phyloP scores from a whole-genome alignment of 2,113 vertebrate genomes.

The Tichodroma muraria region DNA sequence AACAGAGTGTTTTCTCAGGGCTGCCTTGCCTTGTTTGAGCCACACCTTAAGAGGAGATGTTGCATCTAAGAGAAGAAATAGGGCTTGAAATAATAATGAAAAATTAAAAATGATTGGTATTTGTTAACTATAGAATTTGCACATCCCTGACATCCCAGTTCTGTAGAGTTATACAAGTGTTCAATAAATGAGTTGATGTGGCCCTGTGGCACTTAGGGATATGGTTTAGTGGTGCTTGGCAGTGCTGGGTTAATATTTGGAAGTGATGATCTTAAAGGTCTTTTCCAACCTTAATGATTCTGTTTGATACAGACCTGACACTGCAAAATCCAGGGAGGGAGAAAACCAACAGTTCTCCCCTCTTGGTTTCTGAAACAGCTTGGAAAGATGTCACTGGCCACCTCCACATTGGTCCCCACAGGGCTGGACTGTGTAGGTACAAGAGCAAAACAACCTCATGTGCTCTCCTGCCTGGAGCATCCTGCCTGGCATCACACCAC shows the following conservation, averaged over 20 bases:
- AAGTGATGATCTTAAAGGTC: neutral
- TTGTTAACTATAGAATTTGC: neutral
- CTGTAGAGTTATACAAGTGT: neutral
- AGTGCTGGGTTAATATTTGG: neutral
- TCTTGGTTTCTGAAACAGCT: neutral
- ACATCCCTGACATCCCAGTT: neutral
- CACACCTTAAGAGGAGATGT: neutral
- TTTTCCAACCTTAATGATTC: neutral
- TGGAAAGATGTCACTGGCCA: too few species aligned
- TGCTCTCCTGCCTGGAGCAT: neutral
- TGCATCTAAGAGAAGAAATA: neutral
- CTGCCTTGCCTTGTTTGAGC: neutral
- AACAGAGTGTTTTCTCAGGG: neutral
- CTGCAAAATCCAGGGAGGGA: neutral
- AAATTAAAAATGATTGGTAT: fast-evolving
- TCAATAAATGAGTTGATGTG: neutral
- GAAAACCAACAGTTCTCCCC: neutral
- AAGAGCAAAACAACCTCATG: neutral
- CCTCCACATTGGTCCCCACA: neutral
- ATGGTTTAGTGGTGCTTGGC: neutral
- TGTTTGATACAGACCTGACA: neutral
- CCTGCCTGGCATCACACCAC: neutral
- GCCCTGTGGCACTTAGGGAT: neutral
- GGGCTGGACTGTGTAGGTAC: neutral
- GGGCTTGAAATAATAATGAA: neutral